Percentiles rank a stretch among this genome's conserved stretches.
These are phyloP conservation scores for Phrynocephalus forsythii DNA, from an alignment of 2,797 vertebrate species.

Conservation along the genomic window DNA sequence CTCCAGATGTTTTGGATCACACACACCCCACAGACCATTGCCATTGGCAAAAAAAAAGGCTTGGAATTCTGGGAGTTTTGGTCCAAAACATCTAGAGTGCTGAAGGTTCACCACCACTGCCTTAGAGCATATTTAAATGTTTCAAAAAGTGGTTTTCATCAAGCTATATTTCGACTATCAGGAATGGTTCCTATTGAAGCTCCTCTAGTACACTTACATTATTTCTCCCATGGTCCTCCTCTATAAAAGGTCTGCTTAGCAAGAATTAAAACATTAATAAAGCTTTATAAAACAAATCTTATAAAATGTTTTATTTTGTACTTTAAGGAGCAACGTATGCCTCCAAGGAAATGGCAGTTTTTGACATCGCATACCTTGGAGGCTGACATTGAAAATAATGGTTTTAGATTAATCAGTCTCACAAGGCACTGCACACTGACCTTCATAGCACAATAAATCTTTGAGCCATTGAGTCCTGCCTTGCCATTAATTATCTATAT, in stretches of 20 bases:
- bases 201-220: not conserved
- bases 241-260: constrained; percentile 33
- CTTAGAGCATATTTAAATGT: constrained; percentile 22
- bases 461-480: not conserved
- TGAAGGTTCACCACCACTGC: no score
- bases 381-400: not conserved
- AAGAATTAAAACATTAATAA: constrained; percentile 36
- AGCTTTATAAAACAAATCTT: constrained; percentile 36
- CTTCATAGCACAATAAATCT: constrained; percentile 29
- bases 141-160: constrained; percentile 48
- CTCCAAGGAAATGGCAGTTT: not conserved
- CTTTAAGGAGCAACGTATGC: constrained; percentile 31
- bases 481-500: constrained; percentile 27
- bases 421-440: not conserved
- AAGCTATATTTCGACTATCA: constrained; percentile 58
- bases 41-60: no score
- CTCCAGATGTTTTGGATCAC: no score
- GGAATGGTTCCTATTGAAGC: not conserved
- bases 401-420: constrained; percentile 7
- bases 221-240: not conserved
- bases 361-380: not conserved
- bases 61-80: no score
- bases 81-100: no score
- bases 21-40: no score
- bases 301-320: constrained; percentile 1